Percentiles rank a stretch among this genome's conserved stretches.
phyloP scores from a whole-genome alignment of 1,140 invertebrate species.

The Drosophila watanabei region DNA sequence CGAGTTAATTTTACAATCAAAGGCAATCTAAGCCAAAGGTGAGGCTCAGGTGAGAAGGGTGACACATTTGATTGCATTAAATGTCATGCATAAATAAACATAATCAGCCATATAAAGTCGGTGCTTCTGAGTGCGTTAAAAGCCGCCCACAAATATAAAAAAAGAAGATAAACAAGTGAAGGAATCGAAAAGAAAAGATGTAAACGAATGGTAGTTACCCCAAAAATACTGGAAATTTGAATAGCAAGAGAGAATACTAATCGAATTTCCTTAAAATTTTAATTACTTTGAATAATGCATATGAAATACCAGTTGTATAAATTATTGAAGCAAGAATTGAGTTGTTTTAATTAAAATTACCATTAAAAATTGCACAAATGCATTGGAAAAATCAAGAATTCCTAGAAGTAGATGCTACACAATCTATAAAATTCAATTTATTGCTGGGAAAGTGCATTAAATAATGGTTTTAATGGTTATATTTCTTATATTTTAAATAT shows the following conservation, averaged over 20 bases:
- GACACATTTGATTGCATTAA: constrained; percentile 76
- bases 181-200: neutral
- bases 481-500: neutral
- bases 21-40: constrained; percentile 37
- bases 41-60: constrained; percentile 5
- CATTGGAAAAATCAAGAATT: neutral
- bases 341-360: neutral
- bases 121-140: constrained; percentile 44
- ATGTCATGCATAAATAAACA: constrained; percentile 79
- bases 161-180: constrained; percentile 3
- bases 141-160: constrained; percentile 38
- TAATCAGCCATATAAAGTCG: constrained; percentile 63
- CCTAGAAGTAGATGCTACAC: neutral
- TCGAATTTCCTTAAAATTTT: neutral
- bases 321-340: too few species aligned
- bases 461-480: neutral
- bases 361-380: constrained; percentile 1
- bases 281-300: neutral
- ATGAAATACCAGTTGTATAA: neutral
- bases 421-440: neutral
- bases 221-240: neutral
- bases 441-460: neutral
- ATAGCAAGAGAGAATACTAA: neutral
- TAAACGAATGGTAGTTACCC: constrained; percentile 17
- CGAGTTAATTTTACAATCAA: constrained; percentile 74